These are phyloP conservation scores for Phalloptychus januarius DNA, from an alignment of 2,797 vertebrate genomes.

Conservation along the genomic window DNA sequence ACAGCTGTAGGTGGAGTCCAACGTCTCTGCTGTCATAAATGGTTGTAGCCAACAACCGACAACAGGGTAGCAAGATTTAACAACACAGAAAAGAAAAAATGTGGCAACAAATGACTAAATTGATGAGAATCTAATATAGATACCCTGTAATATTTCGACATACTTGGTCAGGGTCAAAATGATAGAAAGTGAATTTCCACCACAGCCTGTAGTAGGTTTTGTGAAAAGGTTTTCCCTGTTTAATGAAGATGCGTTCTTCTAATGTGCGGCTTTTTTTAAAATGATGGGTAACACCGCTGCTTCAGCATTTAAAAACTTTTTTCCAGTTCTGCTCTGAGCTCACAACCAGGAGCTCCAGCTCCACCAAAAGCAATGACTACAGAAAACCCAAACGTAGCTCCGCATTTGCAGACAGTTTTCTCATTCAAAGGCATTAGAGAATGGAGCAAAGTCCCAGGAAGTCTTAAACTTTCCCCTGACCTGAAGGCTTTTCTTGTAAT, in stretches of 20 bases:
- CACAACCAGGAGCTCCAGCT: too few relatives aligned
- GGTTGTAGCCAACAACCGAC: conserved; percentile 20
- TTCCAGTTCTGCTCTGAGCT: too few relatives aligned
- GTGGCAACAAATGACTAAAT: not conserved
- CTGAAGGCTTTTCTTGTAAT: too few relatives aligned
- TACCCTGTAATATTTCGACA: not conserved
- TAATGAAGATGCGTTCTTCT: not conserved
- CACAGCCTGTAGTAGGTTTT: not conserved
- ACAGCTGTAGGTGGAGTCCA: conserved; percentile 56
- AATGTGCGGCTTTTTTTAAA: too few relatives aligned
- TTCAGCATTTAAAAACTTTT: too few relatives aligned
- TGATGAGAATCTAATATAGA: not conserved
- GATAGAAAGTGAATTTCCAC: not conserved
- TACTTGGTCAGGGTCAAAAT: not conserved
- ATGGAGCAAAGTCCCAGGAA: too few relatives aligned
- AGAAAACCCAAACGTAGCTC: too few relatives aligned
- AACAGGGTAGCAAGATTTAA: not conserved
- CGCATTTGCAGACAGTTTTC: too few relatives aligned
- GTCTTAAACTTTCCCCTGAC: too few relatives aligned
- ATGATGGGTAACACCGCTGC: too few relatives aligned
- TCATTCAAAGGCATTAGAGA: too few relatives aligned
- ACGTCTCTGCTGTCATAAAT: conserved; percentile 14
- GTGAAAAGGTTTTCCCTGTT: not conserved
- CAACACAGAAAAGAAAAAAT: not conserved
- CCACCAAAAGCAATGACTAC: not conserved